Percentiles rank a stretch among this genome's conserved stretches.
phyloP scores from a whole-genome alignment of 2,797 vertebrate genomes.

The Enteromius anoplus region DNA sequence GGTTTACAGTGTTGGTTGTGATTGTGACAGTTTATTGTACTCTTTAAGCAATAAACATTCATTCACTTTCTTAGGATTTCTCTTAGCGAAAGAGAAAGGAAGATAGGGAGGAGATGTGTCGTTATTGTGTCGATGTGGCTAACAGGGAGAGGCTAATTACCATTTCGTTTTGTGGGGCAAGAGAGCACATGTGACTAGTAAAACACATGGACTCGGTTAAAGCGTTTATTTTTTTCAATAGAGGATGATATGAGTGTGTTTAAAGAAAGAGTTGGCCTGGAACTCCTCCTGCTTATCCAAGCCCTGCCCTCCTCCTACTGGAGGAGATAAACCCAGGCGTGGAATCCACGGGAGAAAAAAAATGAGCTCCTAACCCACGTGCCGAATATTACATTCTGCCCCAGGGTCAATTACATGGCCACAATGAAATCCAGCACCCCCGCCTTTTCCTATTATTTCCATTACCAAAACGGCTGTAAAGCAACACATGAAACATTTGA shows the following conservation, averaged over 20 bases:
- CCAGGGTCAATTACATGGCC: constrained; percentile 54
- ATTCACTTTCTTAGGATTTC: constrained; percentile 57
- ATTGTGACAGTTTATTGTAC: constrained; percentile 37
- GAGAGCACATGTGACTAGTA: constrained; percentile 75
- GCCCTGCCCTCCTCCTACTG: constrained; percentile 50
- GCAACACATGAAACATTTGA: constrained; percentile 70
- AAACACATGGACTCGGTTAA: constrained; percentile 74
- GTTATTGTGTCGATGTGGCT: constrained; percentile 69
- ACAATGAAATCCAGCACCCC: constrained; percentile 51
- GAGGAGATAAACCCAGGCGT: constrained; percentile 59
- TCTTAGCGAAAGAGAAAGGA: constrained; percentile 63
- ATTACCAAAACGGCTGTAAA: constrained; percentile 66
- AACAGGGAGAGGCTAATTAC: constrained; percentile 66
- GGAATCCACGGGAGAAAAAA: constrained; percentile 51
- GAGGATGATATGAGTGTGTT: constrained; percentile 63
- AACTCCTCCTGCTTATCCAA: constrained; percentile 58
- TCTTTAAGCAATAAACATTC: constrained; percentile 14
- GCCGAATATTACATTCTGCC: constrained; percentile 65
- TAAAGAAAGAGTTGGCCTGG: constrained; percentile 62
- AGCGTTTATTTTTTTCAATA: constrained; percentile 50
- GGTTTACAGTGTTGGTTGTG: neutral
- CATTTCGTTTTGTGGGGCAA: constrained; percentile 69
- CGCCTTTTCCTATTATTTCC: constrained; percentile 64
- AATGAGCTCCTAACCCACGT: constrained; percentile 51
- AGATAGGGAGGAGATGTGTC: constrained; percentile 64